A percentile compares a stretch with the other conserved stretches of the same genome.
phyloP scores from a whole-genome alignment of 2,797 vertebrate genomes.

The Valencia hispanica region DNA sequence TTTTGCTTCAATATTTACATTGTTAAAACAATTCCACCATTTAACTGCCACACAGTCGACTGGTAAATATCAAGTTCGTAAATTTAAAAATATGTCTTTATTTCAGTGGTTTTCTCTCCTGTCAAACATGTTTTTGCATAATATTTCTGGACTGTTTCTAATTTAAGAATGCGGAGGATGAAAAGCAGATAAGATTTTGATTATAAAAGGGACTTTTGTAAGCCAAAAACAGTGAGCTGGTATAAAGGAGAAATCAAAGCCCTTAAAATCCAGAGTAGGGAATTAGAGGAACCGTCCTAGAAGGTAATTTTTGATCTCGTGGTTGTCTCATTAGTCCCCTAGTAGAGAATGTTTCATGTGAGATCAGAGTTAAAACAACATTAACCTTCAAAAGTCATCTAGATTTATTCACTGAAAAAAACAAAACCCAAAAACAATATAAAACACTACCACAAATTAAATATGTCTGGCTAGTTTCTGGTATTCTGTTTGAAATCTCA shows the following conservation, averaged over 20 bases:
- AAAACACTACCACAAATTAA: slow-evolving; percentile 8
- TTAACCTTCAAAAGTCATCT: slow-evolving; percentile 32
- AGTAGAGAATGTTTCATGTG: slow-evolving; percentile 43
- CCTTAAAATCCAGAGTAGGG: slow-evolving; percentile 37
- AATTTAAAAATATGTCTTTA: slow-evolving; percentile 1
- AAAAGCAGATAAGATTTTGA: slow-evolving; percentile 27
- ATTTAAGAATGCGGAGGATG: slow-evolving; percentile 10
- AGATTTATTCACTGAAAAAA: slow-evolving; percentile 10
- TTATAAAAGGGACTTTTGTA: slow-evolving; percentile 15
- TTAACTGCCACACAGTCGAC: not conserved
- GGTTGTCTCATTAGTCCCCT: slow-evolving; percentile 54
- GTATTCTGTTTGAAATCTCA: not conserved
- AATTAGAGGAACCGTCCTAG: slow-evolving; percentile 37
- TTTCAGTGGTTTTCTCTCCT: slow-evolving; percentile 2
- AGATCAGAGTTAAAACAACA: slow-evolving; percentile 56
- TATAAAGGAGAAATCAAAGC: slow-evolving; percentile 51
- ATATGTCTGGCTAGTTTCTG: slow-evolving; percentile 7
- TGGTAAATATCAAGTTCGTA: not conserved
- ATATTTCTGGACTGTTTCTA: slow-evolving; percentile 55
- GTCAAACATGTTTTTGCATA: slow-evolving; percentile 5
- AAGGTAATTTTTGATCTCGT: slow-evolving; percentile 17
- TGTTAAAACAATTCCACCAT: not conserved
- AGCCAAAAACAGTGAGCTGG: slow-evolving; percentile 27
- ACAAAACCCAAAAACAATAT: slow-evolving; percentile 8
- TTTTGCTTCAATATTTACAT: slow-evolving; percentile 48